Base-by-base conservation (phyloP, 2,797 vertebrate genomes). In the Squalus acanthias region DNA sequence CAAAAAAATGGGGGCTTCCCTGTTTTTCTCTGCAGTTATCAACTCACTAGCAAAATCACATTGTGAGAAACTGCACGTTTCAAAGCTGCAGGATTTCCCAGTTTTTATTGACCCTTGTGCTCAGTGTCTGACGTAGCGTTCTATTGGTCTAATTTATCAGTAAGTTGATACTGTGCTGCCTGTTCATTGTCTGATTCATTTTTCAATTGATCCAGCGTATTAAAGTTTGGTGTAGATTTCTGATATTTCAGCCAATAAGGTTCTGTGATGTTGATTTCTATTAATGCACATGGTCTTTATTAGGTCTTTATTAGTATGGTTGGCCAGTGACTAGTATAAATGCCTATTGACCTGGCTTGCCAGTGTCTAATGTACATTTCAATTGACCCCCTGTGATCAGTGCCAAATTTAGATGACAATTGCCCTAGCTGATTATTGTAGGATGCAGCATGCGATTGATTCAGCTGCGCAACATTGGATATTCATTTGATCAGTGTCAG, bases 361-460 rank as follows among this genome's bases (percentile, higher is more conserved):
- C 89, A 69, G 65, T 46, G 65, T 46, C 20, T 3, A 46, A 93
- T 93, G 63, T 69, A 93, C 60, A 65, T 67, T 63, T 65, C 60
- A 92, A 65, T n/a, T 91, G 57, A 65, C 39, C 29, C 13, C 13
- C 29, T 60, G 29, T 65, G 33, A 92, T 92, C 33, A 93, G 7
- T 93, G 33, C n/a, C 91, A 69, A 92, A 93, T 85, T 85, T 85
- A 85, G 82, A 85, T 85, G 20, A 9, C 39, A 50, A 85, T 69
- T 93, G 91, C 5, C 65, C n/a, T 12, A 13, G 91, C 39, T 46
- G 17, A 46, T 69, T 22, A 69, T 46, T 69, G 33, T 12, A 10
- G n/a, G 63, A 93, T n/a, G 8, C 5, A 92, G 57, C n/a, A 63
- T 92, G 33, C 15, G 7, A 69, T 24, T 46, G 67, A 93, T 67